Evolutionary conservation across 2,113 vertebrate genomes (phyloP).

Genomic region (Pycnonotus jocosus): DNA sequence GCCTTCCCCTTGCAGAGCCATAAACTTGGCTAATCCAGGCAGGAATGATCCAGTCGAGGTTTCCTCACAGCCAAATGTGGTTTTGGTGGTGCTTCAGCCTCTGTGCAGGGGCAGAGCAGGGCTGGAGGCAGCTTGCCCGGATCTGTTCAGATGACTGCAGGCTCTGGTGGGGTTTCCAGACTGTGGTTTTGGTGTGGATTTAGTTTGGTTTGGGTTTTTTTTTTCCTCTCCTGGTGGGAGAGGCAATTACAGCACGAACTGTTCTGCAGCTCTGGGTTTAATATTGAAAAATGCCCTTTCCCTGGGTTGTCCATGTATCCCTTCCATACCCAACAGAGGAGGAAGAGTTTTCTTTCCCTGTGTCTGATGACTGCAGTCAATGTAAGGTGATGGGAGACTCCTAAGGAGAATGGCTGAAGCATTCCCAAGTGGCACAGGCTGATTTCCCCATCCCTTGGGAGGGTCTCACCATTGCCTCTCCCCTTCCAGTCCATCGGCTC

Average conservation of each 20-base stretch:
- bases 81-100: not conserved
- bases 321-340: not conserved
- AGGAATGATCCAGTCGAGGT: not conserved
- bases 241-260: not conserved
- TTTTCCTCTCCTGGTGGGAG: not conserved
- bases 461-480: not conserved
- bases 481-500: conserved; percentile 83
- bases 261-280: not conserved
- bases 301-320: not conserved
- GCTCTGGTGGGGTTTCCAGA: not conserved
- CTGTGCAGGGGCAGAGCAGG: not conserved
- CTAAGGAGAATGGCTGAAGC: not conserved
- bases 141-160: not conserved
- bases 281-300: not conserved
- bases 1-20: not conserved
- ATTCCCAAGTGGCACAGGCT: not conserved
- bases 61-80: not conserved
- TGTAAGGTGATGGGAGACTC: not conserved
- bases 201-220: not conserved
- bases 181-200: not conserved
- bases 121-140: not conserved
- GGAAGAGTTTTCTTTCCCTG: not conserved
- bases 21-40: not conserved
- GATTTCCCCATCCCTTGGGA: not conserved
- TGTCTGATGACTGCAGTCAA: not conserved